Base-by-base conservation (phyloP, 1,140 invertebrate genomes). In the Zaprionus davidi region DNA sequence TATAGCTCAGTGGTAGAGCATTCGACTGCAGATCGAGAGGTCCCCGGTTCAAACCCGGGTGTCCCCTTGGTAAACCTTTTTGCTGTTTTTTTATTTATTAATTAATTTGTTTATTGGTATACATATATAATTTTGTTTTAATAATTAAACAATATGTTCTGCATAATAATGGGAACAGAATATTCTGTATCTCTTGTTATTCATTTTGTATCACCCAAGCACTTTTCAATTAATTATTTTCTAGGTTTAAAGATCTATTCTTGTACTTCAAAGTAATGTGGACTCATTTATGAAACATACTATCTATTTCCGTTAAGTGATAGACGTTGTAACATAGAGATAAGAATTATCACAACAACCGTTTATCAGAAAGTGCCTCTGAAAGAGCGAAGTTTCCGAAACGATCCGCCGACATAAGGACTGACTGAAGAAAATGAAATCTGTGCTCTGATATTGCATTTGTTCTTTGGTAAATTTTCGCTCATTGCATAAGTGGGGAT, bases 1-100 rank as follows among this genome's bases (percentile, higher is more conserved):
- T 96, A 96, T 97, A 96, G 96, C 96, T 97, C 96, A 97, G 96
- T 97, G 96, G 96, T 97, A 97, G 96, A 97, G 96, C 96, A 97
- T 97, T 97, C 96, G 96, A 97, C 96, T 97, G 96, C 96, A 97
- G 96, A 97, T 97, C 96, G 96, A 97, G 96, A 97, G 96, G 96
- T 97, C 96, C 96, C 96, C 95, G 96, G 96, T 97, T 97, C 97
- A 97, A 97, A 96, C 96, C 96, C 96, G 96, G 96, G 96, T 97
- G 96, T 96, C 96, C 96, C 96, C 96, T 97, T 67, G 69, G 53
- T 62, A 71, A 53, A 49, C n/a, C 66, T 74, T 78, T 70, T 78
- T 24, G 34, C 5, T 24, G 11, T 24, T 62, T 31, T 62, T 22
- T 58, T 9, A 46, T 57, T 41, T 46, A 46, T 34, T 51, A 46